Evolutionary conservation across 2,797 vertebrate genomes (phyloP), one percentile per base, ranked within the genome.

Genomic region (Micropoecilia bifurca): DNA sequence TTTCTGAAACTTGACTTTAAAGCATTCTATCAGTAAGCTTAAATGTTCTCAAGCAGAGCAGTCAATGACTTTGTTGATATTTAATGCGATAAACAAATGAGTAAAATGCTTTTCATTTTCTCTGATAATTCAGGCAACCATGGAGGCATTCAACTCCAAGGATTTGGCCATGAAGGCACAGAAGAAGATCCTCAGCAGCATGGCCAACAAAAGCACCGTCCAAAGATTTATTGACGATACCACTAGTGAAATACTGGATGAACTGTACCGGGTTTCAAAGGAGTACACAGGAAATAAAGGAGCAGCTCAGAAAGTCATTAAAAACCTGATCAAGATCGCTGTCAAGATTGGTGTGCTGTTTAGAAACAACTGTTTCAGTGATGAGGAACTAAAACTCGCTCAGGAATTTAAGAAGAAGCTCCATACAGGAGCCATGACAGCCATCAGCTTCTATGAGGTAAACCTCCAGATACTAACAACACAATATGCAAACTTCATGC

Each of bases 211-310:
- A 61, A 96, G 95, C 16, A 95, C 96, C 10, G 96, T 95, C 45
- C 96, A 98, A 33, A 96, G 97, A 95, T 97, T 98, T 89, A 97
- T 98, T 0, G 97, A 98, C 2, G 97, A 98, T 89, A 97, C 96
- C 69, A 97, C 95, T 91, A 97, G 97, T 0, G 97, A 97, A 90
- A 97, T 98, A 87, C 88, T 98, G 55, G 97, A 98, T 0, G 97
- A 98, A 87, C 96, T 98, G 14, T 98, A 98, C 94, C 95, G 95
- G 0, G 95, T 98, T 88, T 98, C 97, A 83, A 98, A 97, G 78
- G 96, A 96, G 77, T 96, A 95, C 91, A 96, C 95, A 0, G 96
- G 94, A 7, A 97, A 96, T 83, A 96, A 96, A 73, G 0, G 85
- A 0, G 96, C 97, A 91, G 96, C 97, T 45, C 97, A 98, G 80